Conservation (phyloP, 2,888 invertebrate species). For the Oxystoma pomonae region DNA sequence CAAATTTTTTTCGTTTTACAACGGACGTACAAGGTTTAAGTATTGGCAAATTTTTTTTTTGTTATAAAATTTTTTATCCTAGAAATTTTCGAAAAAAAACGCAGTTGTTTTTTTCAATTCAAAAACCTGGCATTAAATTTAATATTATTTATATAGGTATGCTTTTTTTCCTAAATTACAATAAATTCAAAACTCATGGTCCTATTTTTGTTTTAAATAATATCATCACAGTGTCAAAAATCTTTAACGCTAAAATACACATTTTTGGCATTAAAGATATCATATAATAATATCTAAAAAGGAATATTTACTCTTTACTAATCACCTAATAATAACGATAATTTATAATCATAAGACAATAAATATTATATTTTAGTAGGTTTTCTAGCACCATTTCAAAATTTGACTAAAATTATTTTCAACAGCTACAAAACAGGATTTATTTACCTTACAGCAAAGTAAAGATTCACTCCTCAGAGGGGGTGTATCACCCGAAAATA, state of each 20-base stretch:
- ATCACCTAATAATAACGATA: not conserved
- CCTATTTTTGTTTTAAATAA: not conserved
- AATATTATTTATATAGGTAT: not conserved
- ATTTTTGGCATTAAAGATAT: not conserved
- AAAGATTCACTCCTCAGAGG: slow-evolving; percentile 4
- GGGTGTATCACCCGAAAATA: no score
- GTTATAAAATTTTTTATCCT: not conserved
- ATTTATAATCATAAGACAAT: slow-evolving; percentile 31
- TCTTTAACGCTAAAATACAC: not conserved
- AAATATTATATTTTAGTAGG: not conserved
- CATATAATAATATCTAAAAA: no score
- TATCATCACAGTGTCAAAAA: not conserved
- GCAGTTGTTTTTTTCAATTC: not conserved
- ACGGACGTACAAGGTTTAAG: not conserved
- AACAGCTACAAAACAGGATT: no score
- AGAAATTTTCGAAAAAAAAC: not conserved
- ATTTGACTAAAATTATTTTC: slow-evolving; percentile 28
- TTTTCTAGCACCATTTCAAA: slow-evolving; percentile 29
- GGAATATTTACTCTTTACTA: no score
- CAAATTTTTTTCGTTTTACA: not conserved
- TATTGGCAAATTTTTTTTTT: not conserved
- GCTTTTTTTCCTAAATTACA: no score
- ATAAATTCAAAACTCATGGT: not conserved
- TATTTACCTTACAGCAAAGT: no score
- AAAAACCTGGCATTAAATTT: not conserved